phyloP scores from a whole-genome alignment of 2,113 vertebrate genomes.

The Boulengeromyrus knoepffleri region DNA sequence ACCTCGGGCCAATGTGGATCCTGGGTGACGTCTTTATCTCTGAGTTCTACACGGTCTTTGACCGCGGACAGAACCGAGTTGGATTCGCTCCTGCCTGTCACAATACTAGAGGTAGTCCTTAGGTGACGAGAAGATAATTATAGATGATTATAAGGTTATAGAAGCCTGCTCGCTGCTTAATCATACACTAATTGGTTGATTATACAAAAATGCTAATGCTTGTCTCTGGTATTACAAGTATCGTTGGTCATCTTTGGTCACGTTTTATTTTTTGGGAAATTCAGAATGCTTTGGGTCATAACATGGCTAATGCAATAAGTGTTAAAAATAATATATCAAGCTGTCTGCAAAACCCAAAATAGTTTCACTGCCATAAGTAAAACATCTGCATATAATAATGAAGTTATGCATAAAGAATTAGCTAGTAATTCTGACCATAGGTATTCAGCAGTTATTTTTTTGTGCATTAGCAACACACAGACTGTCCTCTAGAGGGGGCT shows the following conservation, averaged over 20 bases:
- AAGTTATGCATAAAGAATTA: not conserved
- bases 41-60: constrained; percentile 67
- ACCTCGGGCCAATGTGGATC: constrained; percentile 60
- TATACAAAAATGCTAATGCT: not conserved
- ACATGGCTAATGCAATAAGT: not conserved
- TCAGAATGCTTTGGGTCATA: not conserved
- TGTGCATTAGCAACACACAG: not conserved
- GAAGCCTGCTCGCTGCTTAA: not conserved
- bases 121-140: not conserved
- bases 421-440: not conserved
- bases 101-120: not conserved
- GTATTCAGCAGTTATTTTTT: not conserved
- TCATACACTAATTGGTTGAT: not conserved
- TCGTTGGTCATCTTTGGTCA: not conserved
- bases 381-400: not conserved
- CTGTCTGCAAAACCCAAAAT: not conserved
- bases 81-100: constrained; percentile 56
- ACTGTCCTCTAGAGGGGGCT: not conserved
- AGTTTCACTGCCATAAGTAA: not conserved
- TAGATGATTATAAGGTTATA: not conserved
- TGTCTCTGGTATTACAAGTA: not conserved
- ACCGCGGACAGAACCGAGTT: constrained; percentile 62
- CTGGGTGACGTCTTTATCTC: constrained; percentile 73
- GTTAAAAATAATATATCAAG: not conserved
- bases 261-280: not conserved